Evolutionary conservation across 2,888 invertebrate genomes (phyloP).

Genomic region (Ochropleura plecta): DNA sequence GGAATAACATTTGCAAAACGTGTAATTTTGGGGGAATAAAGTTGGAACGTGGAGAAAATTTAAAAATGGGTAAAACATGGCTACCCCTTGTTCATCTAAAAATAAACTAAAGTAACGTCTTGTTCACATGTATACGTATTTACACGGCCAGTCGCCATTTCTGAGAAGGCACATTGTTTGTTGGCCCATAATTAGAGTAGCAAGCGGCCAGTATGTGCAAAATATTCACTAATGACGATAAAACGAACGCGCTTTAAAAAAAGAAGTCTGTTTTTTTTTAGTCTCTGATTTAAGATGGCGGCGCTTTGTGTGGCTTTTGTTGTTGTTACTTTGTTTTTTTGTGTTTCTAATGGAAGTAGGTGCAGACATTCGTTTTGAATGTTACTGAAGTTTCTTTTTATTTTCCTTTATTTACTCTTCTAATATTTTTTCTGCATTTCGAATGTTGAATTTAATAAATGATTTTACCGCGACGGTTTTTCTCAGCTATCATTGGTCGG

Average conservation of each 20-base stretch:
- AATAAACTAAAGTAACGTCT: slow-evolving; percentile 39
- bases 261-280: slow-evolving; percentile 37
- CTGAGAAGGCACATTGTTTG: slow-evolving; percentile 66
- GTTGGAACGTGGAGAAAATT: background rate
- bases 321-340: slow-evolving; percentile 16
- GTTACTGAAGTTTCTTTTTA: too few relatives aligned
- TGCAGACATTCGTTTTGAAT: background rate
- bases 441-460: too few relatives aligned
- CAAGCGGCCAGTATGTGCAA: slow-evolving; percentile 52
- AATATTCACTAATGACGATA: slow-evolving; percentile 68
- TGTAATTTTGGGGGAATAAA: background rate
- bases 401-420: too few relatives aligned
- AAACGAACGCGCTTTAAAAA: slow-evolving; percentile 46
- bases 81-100: slow-evolving; percentile 40
- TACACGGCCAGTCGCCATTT: slow-evolving; percentile 50
- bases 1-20: background rate
- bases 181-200: slow-evolving; percentile 61
- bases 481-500: too few relatives aligned
- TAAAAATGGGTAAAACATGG: background rate
- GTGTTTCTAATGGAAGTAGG: background rate
- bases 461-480: too few relatives aligned
- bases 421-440: too few relatives aligned
- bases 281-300: slow-evolving; percentile 63
- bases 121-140: slow-evolving; percentile 41
- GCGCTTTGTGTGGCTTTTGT: slow-evolving; percentile 20